phyloP scores from a whole-genome alignment of 37 sponge, comb jelly and placozoan species.

The Ianthella basta region DNA sequence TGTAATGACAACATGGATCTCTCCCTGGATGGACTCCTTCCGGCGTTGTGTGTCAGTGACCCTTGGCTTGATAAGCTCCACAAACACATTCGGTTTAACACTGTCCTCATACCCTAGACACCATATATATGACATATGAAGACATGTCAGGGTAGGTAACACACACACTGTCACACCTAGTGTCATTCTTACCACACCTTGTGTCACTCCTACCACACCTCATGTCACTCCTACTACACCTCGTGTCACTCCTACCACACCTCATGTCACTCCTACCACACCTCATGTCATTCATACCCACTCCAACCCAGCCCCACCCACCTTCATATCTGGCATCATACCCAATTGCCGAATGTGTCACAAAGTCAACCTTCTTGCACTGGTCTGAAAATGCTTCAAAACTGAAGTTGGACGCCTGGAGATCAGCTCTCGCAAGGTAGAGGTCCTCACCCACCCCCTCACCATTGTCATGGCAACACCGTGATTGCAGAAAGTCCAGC shows the following conservation, averaged over 20 bases:
- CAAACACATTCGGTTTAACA: slow-evolving; percentile 66
- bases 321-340: slow-evolving; percentile 86
- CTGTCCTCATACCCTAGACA: slow-evolving; percentile 37
- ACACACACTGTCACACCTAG: not conserved
- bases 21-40: slow-evolving; percentile 44
- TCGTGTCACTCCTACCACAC: too few relatives aligned
- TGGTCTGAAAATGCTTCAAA: slow-evolving; percentile 79
- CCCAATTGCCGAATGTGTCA: slow-evolving; percentile 70
- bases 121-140: not conserved
- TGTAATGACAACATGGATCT: slow-evolving; percentile 72
- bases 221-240: too few relatives aligned
- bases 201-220: too few relatives aligned
- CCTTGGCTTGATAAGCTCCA: slow-evolving; percentile 70
- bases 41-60: not conserved
- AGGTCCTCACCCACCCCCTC: not conserved
- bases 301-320: not conserved
- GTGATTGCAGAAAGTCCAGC: slow-evolving; percentile 66
- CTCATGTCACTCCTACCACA: too few relatives aligned
- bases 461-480: slow-evolving; percentile 5
- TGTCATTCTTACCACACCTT: too few relatives aligned
- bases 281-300: too few relatives aligned
- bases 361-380: slow-evolving; percentile 75
- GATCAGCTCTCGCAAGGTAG: slow-evolving; percentile 77
- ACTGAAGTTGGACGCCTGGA: slow-evolving; percentile 72
- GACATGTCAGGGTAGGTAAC: not conserved